Conservation (phyloP, 2,797 vertebrate genomes). For the Synanceia verrucosa region DNA sequence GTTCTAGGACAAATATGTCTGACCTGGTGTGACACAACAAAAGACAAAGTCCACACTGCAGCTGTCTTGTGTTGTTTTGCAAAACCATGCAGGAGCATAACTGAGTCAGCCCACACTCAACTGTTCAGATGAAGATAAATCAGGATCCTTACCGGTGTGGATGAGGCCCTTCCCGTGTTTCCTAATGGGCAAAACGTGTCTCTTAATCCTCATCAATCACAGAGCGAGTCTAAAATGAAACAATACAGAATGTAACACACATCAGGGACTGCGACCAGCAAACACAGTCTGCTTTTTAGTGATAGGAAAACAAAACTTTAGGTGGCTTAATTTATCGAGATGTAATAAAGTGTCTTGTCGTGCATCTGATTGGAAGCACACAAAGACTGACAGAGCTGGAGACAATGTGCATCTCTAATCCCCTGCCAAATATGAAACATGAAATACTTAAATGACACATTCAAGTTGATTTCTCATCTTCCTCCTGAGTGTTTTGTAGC, state of each 20-base stretch:
- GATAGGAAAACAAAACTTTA: conserved; percentile 69
- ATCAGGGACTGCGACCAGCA: conserved; percentile 70
- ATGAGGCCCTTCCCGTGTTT: conserved; percentile 76
- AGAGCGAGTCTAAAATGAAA: conserved; percentile 72
- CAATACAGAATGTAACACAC: conserved; percentile 63
- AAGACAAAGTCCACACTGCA: conserved; percentile 33
- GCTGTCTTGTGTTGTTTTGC: conserved; percentile 28
- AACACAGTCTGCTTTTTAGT: conserved; percentile 67
- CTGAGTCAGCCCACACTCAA: conserved; percentile 31
- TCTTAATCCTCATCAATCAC: conserved; percentile 85
- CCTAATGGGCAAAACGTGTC: conserved; percentile 72
- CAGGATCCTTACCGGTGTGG: conserved; percentile 79
- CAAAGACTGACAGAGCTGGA: conserved; percentile 60
- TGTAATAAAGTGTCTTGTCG: conserved; percentile 66
- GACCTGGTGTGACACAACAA: conserved; percentile 18
- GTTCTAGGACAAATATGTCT: conserved; percentile 31
- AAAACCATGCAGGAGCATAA: conserved; percentile 12
- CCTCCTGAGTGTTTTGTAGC: conserved; percentile 52
- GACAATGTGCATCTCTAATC: conserved; percentile 63
- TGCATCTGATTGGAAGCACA: conserved; percentile 61
- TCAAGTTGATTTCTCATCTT: conserved; percentile 53
- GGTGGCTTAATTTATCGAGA: conserved; percentile 69
- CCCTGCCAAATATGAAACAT: conserved; percentile 66
- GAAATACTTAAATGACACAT: conserved; percentile 69
- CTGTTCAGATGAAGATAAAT: conserved; percentile 62